These are phyloP conservation scores for Conops quadrifasciatus DNA, from an alignment of 2,888 invertebrate species.

Conservation along the genomic window DNA sequence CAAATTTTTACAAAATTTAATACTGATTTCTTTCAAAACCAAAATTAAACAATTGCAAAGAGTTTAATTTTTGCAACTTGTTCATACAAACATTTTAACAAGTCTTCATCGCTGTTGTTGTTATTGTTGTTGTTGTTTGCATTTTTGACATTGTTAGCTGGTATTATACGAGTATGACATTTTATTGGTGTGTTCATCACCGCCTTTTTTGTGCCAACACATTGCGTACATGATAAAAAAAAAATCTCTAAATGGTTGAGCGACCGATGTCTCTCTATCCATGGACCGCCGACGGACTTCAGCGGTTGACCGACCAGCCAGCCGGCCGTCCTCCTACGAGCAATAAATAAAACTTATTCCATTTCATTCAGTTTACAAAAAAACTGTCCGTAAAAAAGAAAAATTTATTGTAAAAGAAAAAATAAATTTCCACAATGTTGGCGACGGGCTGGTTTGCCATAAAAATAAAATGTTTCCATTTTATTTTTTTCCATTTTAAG, in stretches of 20 bases:
- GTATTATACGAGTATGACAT: too few relatives aligned
- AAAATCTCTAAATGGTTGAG: background rate
- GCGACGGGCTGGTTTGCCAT: background rate
- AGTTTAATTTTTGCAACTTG: too few relatives aligned
- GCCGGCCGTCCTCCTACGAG: background rate
- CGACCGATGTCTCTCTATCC: background rate
- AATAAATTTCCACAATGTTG: too few relatives aligned
- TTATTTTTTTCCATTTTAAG: too few relatives aligned
- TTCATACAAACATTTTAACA: background rate
- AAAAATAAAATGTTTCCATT: too few relatives aligned
- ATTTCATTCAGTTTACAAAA: background rate
- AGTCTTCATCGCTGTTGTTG: background rate
- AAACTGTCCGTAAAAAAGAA: background rate
- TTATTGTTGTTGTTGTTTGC: background rate
- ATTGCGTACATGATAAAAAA: conserved; percentile 5
- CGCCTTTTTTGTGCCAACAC: background rate
- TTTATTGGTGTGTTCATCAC: background rate
- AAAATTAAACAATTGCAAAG: too few relatives aligned
- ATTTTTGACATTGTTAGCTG: too few relatives aligned
- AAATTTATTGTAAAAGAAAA: too few relatives aligned
- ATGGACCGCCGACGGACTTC: too few relatives aligned
- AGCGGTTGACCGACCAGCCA: too few relatives aligned
- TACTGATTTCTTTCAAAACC: too few relatives aligned
- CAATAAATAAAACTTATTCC: conserved; percentile 8
- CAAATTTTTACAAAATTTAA: too few relatives aligned